Percentiles rank a stretch among this genome's conserved stretches.
phyloP scores from a whole-genome alignment of 2,797 vertebrate species.

The Molossus molossus region DNA sequence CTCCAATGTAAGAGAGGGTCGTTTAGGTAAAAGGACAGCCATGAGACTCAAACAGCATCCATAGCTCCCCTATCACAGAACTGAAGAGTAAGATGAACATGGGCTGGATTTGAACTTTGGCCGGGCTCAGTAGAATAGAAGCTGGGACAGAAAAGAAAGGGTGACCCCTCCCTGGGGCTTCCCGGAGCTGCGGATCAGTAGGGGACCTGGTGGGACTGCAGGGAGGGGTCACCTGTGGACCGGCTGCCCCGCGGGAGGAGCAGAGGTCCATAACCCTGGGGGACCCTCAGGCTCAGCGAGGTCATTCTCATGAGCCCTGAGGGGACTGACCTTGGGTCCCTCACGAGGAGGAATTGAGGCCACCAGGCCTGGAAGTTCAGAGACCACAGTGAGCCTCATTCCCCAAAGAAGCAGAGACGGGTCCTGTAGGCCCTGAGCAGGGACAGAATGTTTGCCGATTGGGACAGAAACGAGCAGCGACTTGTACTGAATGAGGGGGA shows the following conservation, averaged over 20 bases:
- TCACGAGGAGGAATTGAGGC: neutral
- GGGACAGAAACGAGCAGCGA: neutral
- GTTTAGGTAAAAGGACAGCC: no score
- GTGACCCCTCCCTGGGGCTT: neutral
- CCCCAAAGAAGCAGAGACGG: neutral
- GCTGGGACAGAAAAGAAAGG: neutral
- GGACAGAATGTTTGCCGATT: neutral
- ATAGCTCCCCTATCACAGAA: neutral
- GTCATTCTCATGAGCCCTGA: slow-evolving; percentile 60
- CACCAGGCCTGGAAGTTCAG: neutral
- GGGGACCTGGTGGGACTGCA: neutral
- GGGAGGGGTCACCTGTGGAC: neutral
- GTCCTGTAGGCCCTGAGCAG: neutral
- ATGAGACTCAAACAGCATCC: neutral
- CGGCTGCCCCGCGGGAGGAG: neutral
- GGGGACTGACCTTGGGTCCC: slow-evolving; percentile 73
- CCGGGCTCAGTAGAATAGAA: neutral
- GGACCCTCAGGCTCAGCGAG: slow-evolving; percentile 61
- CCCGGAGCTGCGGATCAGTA: accelerated
- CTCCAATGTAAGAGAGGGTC: no score
- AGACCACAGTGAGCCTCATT: neutral
- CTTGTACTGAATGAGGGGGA: neutral
- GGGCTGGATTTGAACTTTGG: neutral
- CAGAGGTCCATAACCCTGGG: neutral
- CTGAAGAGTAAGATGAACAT: neutral